These are phyloP conservation scores for Gorsachius magnificus DNA, from an alignment of 2,797 vertebrate species.

Conservation along the genomic window DNA sequence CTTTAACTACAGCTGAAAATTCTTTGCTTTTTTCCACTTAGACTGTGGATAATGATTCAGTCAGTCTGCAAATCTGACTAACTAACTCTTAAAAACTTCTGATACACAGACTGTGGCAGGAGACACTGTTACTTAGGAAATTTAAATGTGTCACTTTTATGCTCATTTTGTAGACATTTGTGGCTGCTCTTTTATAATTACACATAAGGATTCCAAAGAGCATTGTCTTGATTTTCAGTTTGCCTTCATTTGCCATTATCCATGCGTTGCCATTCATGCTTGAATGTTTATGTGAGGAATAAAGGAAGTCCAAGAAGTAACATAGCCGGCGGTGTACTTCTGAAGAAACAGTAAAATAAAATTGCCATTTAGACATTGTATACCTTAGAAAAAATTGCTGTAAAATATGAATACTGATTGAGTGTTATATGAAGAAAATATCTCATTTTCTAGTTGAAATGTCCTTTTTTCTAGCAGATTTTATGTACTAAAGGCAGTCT, in stretches of 20 bases:
- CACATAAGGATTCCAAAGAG: background rate
- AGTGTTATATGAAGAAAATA: background rate
- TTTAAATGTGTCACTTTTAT: background rate
- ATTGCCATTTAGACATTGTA: background rate
- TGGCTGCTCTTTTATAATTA: background rate
- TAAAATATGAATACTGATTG: background rate
- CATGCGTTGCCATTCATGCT: background rate
- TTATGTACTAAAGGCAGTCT: background rate
- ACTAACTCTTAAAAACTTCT: background rate
- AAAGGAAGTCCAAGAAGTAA: background rate
- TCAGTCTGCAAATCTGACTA: background rate
- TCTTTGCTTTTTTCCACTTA: background rate
- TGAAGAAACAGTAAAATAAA: background rate
- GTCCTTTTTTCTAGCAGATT: background rate
- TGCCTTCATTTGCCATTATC: background rate
- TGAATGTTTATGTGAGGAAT: background rate
- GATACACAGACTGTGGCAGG: background rate
- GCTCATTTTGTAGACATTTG: background rate
- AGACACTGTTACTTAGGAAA: background rate
- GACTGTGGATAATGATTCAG: background rate
- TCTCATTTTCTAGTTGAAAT: background rate
- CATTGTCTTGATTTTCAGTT: background rate
- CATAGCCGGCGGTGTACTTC: background rate
- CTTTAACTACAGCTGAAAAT: background rate
- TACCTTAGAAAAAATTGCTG: background rate